Conservation (phyloP, 2,888 invertebrate genomes). For the Amphimallon solstitiale region DNA sequence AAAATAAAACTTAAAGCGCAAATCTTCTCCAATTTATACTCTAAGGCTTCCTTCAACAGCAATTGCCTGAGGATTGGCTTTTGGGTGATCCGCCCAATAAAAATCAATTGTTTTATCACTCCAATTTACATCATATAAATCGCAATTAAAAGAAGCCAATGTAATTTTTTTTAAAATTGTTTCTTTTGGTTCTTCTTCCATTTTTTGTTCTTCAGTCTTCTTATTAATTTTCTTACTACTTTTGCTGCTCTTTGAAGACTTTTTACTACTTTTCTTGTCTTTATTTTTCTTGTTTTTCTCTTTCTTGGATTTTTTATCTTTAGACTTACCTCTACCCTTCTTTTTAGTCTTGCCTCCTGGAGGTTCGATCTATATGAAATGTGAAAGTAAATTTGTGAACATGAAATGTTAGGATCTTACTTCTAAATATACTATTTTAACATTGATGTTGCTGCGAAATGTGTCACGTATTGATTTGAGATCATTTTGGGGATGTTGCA, state of each 20-base stretch:
- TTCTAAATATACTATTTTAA: constrained; percentile 66
- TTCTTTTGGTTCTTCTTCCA: constrained; percentile 48
- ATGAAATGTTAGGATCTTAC: constrained; percentile 56
- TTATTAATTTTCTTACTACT: background rate
- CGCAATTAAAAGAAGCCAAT: constrained; percentile 65
- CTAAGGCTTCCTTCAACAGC: constrained; percentile 58
- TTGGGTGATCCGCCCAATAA: constrained; percentile 67
- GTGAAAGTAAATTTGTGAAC: background rate
- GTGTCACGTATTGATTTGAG: constrained; percentile 66
- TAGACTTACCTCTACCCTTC: constrained; percentile 16
- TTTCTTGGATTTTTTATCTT: constrained; percentile 56
- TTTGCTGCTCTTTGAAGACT: constrained; percentile 37
- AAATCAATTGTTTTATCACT: constrained; percentile 67
- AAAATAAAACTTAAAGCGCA: too few species aligned
- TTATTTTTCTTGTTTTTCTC: constrained; percentile 34
- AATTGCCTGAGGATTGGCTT: constrained; percentile 49
- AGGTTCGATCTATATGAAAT: constrained; percentile 30
- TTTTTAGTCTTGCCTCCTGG: constrained; percentile 19
- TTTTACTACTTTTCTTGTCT: constrained; percentile 33
- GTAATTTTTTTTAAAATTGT: constrained; percentile 56
- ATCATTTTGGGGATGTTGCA: constrained; percentile 65
- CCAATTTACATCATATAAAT: constrained; percentile 66
- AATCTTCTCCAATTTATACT: constrained; percentile 43
- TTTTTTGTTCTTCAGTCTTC: background rate
- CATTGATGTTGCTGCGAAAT: constrained; percentile 65